Evolutionary conservation across 2,113 vertebrate genomes (phyloP).

Genomic region (Lampris megalopsis): DNA sequence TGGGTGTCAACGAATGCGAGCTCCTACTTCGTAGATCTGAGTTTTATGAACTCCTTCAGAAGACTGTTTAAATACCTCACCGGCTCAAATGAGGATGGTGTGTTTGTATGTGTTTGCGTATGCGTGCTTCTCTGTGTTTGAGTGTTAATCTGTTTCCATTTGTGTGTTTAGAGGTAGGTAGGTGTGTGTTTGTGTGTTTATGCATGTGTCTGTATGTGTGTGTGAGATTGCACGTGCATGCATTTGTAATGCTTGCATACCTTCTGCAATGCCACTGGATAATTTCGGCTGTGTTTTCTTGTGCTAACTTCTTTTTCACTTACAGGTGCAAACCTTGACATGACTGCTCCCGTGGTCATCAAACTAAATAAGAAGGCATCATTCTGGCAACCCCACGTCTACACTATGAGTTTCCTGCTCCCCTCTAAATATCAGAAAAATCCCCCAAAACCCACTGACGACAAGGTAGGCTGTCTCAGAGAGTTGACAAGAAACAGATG

Average conservation of each 20-base stretch:
- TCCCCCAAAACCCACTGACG: slow-evolving; percentile 68
- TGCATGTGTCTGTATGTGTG: slow-evolving; percentile 39
- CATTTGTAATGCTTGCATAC: not conserved
- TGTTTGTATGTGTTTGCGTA: slow-evolving; percentile 11
- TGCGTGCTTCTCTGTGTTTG: not conserved
- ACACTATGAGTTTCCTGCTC: slow-evolving; percentile 77
- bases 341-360: slow-evolving; percentile 75
- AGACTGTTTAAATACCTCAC: slow-evolving; percentile 78
- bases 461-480: slow-evolving; percentile 43
- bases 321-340: slow-evolving; percentile 73
- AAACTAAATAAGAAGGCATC: slow-evolving; percentile 32
- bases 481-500: not conserved
- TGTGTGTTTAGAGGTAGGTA: slow-evolving; percentile 34
- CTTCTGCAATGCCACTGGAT: not conserved
- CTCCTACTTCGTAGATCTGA: slow-evolving; percentile 55
- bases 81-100: slow-evolving; percentile 72
- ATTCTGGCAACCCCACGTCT: slow-evolving; percentile 22
- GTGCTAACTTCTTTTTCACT: too few relatives aligned
- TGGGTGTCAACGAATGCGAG: slow-evolving; percentile 70
- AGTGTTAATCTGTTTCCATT: not conserved
- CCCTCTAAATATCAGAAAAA: slow-evolving; percentile 64
- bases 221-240: not conserved
- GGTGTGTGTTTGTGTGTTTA: slow-evolving; percentile 10
- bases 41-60: slow-evolving; percentile 46
- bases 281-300: not conserved